These are phyloP conservation scores for Melanotaenia maccullochi DNA, from an alignment of 2,797 vertebrate genomes.

Conservation along the genomic window DNA sequence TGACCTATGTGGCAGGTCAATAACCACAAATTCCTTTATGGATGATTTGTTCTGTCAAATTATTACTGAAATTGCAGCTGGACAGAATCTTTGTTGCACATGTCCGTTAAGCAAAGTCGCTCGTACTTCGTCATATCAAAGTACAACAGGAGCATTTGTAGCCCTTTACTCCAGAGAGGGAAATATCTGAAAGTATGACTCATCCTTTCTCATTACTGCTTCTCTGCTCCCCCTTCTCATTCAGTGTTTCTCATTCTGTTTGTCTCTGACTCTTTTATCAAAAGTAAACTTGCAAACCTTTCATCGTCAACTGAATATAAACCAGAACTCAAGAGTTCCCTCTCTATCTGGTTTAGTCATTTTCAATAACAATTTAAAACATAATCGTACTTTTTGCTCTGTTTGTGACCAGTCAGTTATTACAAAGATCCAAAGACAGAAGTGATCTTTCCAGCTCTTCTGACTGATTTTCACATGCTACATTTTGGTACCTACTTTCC, in stretches of 20 bases:
- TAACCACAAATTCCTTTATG: conserved; percentile 14
- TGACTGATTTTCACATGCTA: neutral
- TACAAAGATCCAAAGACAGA: neutral
- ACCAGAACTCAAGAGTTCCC: conserved; percentile 3
- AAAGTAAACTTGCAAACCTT: neutral
- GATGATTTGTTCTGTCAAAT: conserved; percentile 42
- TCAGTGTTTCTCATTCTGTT: conserved; percentile 23
- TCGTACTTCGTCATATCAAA: conserved; percentile 26
- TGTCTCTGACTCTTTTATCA: neutral
- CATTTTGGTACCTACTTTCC: neutral
- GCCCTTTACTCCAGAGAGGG: conserved; percentile 42
- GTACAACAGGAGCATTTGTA: conserved; percentile 36
- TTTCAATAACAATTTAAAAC: conserved; percentile 2
- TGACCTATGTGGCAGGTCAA: conserved; percentile 1
- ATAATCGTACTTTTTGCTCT: neutral
- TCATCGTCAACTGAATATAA: neutral
- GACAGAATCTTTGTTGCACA: conserved; percentile 27
- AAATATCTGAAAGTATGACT: conserved; percentile 54
- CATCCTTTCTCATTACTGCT: conserved; percentile 32
- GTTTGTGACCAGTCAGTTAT: neutral
- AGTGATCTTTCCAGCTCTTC: neutral
- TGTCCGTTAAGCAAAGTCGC: conserved; percentile 23
- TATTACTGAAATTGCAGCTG: conserved; percentile 12
- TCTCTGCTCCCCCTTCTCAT: conserved; percentile 33
- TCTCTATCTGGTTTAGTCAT: conserved; percentile 3